Evolutionary conservation across 2,113 vertebrate species (phyloP).

Genomic region (Platycercus adscitus): DNA sequence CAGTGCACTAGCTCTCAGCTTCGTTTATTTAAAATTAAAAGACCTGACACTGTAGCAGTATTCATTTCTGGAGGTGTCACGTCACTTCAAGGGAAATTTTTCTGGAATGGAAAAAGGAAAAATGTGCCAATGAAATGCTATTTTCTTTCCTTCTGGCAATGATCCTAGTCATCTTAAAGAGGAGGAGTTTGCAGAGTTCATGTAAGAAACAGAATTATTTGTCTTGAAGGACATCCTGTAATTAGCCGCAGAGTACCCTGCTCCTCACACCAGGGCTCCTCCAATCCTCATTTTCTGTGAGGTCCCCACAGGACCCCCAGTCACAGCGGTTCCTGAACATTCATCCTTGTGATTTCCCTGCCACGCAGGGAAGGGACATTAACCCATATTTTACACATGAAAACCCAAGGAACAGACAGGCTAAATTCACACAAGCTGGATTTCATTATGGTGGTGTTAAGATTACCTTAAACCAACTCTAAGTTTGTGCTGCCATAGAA

Average conservation of each 20-base stretch:
- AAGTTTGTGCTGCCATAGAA: neutral
- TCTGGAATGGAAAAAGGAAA: slow-evolving; percentile 32
- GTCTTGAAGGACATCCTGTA: slow-evolving; percentile 41
- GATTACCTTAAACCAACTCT: neutral
- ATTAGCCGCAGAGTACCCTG: neutral
- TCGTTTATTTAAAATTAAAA: slow-evolving; percentile 63
- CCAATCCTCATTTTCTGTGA: neutral
- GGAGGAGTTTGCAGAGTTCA: neutral
- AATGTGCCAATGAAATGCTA: slow-evolving; percentile 12
- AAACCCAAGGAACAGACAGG: neutral
- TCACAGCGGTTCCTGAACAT: neutral
- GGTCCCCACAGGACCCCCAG: neutral
- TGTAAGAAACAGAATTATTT: neutral
- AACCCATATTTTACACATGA: neutral
- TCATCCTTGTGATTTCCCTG: neutral
- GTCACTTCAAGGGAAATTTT: slow-evolving; percentile 35
- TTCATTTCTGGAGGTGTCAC: slow-evolving; percentile 46
- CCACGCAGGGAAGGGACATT: neutral
- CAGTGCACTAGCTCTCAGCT: slow-evolving; percentile 24
- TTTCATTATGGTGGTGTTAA: neutral
- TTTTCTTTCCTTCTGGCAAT: slow-evolving; percentile 11
- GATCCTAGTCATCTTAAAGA: neutral
- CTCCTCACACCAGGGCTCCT: neutral
- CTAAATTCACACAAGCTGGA: neutral
- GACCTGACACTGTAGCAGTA: slow-evolving; percentile 18